Evolutionary conservation across 2,888 invertebrate genomes (phyloP).

Genomic region (Tryphoninae sp.): DNA sequence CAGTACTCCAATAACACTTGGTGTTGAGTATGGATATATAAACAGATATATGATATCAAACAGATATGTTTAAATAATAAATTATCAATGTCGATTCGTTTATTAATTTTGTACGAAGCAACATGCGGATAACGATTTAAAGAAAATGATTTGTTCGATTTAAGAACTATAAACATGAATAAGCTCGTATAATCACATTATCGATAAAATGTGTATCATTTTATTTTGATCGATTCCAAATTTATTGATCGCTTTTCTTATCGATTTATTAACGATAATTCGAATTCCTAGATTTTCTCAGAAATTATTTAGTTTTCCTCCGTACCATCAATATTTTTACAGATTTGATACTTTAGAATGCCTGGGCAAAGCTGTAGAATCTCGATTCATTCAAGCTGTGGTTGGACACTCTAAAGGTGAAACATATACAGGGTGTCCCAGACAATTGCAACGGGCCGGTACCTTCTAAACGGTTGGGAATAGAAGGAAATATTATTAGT

Average conservation of each 20-base stretch:
- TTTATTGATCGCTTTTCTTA: no score
- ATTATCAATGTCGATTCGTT: not conserved
- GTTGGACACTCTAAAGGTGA: conserved; percentile 18
- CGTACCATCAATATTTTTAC: conserved; percentile 33
- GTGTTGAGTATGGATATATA: not conserved
- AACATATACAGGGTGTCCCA: not conserved
- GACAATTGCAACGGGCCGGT: no score
- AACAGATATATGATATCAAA: conserved; percentile 20
- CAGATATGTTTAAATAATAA: conserved; percentile 11
- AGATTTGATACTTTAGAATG: not conserved
- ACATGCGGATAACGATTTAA: not conserved
- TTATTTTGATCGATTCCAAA: no score
- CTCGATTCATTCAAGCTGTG: conserved; percentile 39
- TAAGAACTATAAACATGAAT: no score
- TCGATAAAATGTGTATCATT: no score
- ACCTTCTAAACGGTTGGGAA: no score
- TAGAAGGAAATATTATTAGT: no score
- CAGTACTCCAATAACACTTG: conserved; percentile 16
- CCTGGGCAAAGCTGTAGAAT: conserved; percentile 32
- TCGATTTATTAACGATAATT: no score
- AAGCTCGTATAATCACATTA: no score
- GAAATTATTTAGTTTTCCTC: not conserved
- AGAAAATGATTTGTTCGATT: no score
- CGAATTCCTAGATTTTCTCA: not conserved
- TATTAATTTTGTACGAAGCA: not conserved